A percentile compares a stretch with the other conserved stretches of the same genome.
phyloP scores from a whole-genome alignment of 2,113 vertebrate species.

The Delphinus delphis region DNA sequence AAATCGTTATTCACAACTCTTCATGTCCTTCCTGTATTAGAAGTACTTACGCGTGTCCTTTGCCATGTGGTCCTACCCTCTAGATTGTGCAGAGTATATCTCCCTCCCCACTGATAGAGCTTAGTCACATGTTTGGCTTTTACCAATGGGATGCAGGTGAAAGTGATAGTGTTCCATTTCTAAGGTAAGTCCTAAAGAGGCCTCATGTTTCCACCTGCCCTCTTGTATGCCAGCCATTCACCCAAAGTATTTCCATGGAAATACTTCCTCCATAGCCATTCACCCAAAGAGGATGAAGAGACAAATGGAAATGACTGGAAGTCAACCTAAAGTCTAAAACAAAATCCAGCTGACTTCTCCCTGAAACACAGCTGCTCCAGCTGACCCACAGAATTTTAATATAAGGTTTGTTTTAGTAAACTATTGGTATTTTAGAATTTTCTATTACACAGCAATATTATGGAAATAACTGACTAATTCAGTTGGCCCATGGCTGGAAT shows the following conservation, averaged over 20 bases:
- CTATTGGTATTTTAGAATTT: neutral
- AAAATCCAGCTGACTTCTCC: neutral
- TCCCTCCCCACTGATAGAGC: neutral
- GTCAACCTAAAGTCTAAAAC: neutral
- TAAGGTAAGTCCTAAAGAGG: neutral
- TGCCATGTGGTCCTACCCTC: no score
- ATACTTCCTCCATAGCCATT: neutral
- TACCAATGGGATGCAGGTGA: neutral
- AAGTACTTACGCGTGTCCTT: neutral
- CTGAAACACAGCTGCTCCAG: neutral
- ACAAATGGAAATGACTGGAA: neutral
- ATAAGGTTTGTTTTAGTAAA: neutral
- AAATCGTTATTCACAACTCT: neutral
- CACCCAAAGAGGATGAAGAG: neutral
- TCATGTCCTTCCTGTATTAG: neutral
- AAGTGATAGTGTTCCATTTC: neutral
- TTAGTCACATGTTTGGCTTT: neutral
- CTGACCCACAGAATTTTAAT: neutral
- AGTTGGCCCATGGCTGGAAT: neutral
- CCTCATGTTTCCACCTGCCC: neutral
- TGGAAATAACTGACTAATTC: conserved; percentile 2
- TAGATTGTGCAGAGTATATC: neutral
- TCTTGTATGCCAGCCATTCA: neutral
- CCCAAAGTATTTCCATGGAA: neutral
- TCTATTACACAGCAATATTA: neutral